Evolutionary conservation across 2,888 invertebrate genomes (phyloP).

Genomic region (Latheticus oryzae): DNA sequence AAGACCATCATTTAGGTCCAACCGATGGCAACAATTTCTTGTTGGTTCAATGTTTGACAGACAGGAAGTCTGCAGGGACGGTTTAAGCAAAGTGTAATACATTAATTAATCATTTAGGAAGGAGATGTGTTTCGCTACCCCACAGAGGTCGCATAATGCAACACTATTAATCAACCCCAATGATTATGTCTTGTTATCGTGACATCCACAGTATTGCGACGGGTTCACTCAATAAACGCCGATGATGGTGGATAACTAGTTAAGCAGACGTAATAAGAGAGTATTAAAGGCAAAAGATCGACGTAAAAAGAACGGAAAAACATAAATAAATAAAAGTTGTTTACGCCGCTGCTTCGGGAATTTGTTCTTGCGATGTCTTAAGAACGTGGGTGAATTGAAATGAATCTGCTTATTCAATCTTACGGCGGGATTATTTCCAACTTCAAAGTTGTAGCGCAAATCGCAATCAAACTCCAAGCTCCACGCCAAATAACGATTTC

Average conservation of each 20-base stretch:
- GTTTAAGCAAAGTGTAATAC: constrained; percentile 47
- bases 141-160: constrained; percentile 51
- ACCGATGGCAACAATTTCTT: constrained; percentile 30
- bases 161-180: constrained; percentile 55
- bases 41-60: constrained; percentile 36
- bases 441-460: constrained; percentile 23
- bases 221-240: constrained; percentile 42
- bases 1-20: constrained; percentile 11
- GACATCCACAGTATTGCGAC: constrained; percentile 45
- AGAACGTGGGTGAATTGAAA: constrained; percentile 19
- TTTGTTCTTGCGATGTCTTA: constrained; percentile 14
- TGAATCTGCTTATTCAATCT: constrained; percentile 23
- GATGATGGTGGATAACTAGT: constrained; percentile 41
- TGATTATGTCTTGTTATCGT: constrained; percentile 55
- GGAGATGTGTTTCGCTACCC: constrained; percentile 43
- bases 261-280: constrained; percentile 22
- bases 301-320: too few species aligned
- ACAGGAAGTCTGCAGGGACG: constrained; percentile 41
- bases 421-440: constrained; percentile 16
- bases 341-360: constrained; percentile 12
- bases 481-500: too few species aligned
- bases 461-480: constrained; percentile 3
- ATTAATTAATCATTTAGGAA: constrained; percentile 52
- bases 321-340: constrained; percentile 7
- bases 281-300: constrained; percentile 4